Conservation (phyloP, 2,113 vertebrate genomes). For the Probosciger aterrimus region DNA sequence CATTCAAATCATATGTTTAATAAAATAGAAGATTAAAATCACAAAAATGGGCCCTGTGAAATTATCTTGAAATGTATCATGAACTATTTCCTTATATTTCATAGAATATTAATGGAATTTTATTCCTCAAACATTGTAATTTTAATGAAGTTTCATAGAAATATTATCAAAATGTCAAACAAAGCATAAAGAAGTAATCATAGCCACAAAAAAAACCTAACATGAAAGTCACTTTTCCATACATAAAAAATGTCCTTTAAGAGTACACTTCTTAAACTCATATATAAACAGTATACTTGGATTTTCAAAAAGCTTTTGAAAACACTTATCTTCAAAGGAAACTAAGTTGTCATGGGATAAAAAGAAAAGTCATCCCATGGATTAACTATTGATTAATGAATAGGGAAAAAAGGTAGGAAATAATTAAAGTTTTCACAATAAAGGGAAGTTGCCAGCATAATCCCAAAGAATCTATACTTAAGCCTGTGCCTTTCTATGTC, state of each 20-base stretch:
- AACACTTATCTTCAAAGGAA: background rate
- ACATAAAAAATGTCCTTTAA: background rate
- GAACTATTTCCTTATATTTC: background rate
- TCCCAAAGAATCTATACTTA: background rate
- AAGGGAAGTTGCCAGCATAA: background rate
- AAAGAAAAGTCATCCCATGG: background rate
- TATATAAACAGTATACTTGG: background rate
- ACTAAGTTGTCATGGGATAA: background rate
- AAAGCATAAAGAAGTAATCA: conserved; percentile 22
- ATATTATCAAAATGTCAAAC: conserved; percentile 41
- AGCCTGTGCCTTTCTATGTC: background rate
- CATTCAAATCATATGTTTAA: background rate
- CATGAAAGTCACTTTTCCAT: background rate
- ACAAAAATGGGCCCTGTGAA: background rate
- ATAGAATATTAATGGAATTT: conserved; percentile 16
- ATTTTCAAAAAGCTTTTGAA: conserved; percentile 36
- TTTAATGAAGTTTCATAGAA: background rate
- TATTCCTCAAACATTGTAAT: background rate
- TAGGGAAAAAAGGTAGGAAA: background rate
- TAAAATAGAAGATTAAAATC: conserved; percentile 15
- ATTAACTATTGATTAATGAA: conserved; percentile 1
- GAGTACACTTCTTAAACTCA: background rate
- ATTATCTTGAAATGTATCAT: background rate
- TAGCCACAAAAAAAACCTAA: background rate
- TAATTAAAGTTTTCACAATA: background rate